Conservation (phyloP, 1,140 invertebrate species). For the Bicyclus anynana region DNA sequence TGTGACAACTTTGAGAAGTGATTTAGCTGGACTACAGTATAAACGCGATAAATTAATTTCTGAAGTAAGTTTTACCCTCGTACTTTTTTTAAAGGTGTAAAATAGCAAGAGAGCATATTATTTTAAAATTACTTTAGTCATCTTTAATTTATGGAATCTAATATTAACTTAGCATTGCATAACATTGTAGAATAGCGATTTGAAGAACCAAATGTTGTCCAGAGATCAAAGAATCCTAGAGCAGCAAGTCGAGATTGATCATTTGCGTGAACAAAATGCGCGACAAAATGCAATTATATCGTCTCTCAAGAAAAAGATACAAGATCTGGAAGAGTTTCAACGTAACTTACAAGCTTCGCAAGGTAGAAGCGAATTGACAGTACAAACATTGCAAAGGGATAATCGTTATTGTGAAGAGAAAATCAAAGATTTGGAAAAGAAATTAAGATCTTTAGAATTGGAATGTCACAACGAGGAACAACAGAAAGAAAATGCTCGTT, state of each 20-base stretch:
- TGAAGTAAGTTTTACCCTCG: slow-evolving; percentile 81
- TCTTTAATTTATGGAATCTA: too few relatives aligned
- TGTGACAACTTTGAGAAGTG: slow-evolving; percentile 85
- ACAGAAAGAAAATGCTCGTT: slow-evolving; percentile 81
- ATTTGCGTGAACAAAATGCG: slow-evolving; percentile 87
- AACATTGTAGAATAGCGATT: slow-evolving; percentile 78
- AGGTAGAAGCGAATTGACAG: slow-evolving; percentile 82
- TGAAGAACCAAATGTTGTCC: slow-evolving; percentile 81
- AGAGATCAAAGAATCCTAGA: slow-evolving; percentile 83
- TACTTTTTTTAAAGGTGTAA: too few relatives aligned
- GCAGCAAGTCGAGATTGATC: slow-evolving; percentile 83
- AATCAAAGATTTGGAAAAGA: slow-evolving; percentile 85
- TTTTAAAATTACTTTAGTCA: too few relatives aligned
- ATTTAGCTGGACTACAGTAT: slow-evolving; percentile 87
- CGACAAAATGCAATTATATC: slow-evolving; percentile 87
- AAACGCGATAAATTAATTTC: slow-evolving; percentile 87
- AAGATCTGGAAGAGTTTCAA: slow-evolving; percentile 87
- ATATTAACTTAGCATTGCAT: not conserved
- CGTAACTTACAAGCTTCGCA: slow-evolving; percentile 80
- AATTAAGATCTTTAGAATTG: slow-evolving; percentile 83
- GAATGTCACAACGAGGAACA: slow-evolving; percentile 83
- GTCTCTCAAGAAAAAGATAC: slow-evolving; percentile 86
- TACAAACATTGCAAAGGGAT: slow-evolving; percentile 85
- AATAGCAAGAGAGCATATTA: too few relatives aligned
- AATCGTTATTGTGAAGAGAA: slow-evolving; percentile 86